Conservation (phyloP, 2,888 invertebrate species). For the Nephrotoma flavescens region DNA sequence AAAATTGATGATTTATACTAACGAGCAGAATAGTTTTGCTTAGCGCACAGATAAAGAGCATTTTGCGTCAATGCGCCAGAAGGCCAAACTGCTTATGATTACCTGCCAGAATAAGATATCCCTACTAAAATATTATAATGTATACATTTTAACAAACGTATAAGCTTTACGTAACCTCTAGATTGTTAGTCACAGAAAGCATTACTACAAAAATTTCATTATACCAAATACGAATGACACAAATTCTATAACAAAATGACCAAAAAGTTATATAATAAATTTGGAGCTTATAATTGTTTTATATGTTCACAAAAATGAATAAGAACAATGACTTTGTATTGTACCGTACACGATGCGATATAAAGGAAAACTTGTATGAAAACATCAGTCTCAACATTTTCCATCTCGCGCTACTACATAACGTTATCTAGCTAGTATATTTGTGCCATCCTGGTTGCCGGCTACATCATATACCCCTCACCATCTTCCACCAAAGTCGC, state of each 20-base stretch:
- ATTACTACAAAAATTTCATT: too few species aligned
- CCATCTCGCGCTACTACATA: neutral
- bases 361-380: neutral
- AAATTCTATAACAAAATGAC: neutral
- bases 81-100: too few species aligned
- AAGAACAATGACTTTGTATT: neutral
- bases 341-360: neutral
- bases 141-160: too few species aligned
- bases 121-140: too few species aligned
- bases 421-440: neutral
- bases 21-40: too few species aligned
- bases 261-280: neutral
- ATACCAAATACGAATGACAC: too few species aligned
- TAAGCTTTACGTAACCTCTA: too few species aligned
- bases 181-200: too few species aligned
- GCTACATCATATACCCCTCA: neutral
- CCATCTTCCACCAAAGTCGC: neutral
- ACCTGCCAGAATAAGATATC: too few species aligned
- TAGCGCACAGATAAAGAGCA: too few species aligned
- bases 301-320: neutral
- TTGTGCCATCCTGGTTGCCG: neutral
- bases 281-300: neutral
- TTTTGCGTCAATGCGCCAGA: too few species aligned
- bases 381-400: neutral
- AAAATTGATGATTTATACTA: too few species aligned